These are phyloP conservation scores for Ceyx melanurus DNA, from an alignment of 2,113 vertebrate species.

Conservation along the genomic window DNA sequence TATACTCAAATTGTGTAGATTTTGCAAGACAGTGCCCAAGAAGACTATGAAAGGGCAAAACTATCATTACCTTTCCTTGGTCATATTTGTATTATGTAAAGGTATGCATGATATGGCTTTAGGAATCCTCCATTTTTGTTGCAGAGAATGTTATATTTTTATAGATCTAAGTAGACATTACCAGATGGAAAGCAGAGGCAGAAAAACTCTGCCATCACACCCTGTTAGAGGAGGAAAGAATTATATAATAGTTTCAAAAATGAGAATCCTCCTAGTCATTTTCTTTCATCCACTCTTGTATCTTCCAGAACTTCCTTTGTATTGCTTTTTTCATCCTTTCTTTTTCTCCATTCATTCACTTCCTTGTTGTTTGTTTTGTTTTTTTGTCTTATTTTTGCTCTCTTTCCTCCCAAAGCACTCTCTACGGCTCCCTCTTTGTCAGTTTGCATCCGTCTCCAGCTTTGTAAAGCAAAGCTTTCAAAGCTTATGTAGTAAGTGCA, in stretches of 20 bases:
- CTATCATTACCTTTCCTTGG: not conserved
- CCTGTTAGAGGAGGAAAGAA: not conserved
- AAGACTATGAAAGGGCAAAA: not conserved
- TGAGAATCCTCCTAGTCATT: not conserved
- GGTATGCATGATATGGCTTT: rapidly evolving
- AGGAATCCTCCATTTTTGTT: not conserved
- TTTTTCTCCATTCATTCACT: not conserved
- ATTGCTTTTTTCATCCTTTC: not conserved
- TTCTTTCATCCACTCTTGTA: not conserved
- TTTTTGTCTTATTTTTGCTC: not conserved
- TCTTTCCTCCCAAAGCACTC: not conserved
- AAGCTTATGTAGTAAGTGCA: slow-evolving; percentile 44
- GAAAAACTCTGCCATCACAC: not conserved
- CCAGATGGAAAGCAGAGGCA: not conserved
- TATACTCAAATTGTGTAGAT: not conserved
- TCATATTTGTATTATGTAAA: not conserved
- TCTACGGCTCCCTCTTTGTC: not conserved
- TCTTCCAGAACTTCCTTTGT: not conserved
- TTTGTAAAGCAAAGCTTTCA: slow-evolving; percentile 38
- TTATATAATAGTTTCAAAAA: too few relatives aligned
- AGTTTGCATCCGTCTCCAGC: not conserved
- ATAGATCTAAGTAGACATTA: not conserved
- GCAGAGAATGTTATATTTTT: not conserved
- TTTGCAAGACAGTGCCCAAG: not conserved
- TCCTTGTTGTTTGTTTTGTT: not conserved